Evolutionary conservation across 2,797 vertebrate species (phyloP).

Genomic region (Pristis pectinata): DNA sequence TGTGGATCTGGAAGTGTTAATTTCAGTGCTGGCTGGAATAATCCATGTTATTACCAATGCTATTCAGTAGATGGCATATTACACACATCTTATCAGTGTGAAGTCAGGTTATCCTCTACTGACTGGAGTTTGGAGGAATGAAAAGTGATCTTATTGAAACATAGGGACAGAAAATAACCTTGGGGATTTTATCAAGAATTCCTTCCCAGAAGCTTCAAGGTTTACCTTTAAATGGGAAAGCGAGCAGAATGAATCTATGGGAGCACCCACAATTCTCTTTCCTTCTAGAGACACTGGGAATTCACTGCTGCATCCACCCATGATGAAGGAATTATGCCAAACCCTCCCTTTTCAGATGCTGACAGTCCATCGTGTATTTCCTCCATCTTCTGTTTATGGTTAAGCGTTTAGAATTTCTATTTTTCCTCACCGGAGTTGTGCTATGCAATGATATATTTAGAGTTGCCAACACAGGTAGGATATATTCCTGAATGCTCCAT

Average conservation of each 20-base stretch:
- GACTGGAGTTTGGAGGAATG: too few species aligned
- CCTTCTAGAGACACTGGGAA: neutral
- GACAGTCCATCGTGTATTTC: neutral
- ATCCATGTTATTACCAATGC: neutral
- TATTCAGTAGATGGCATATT: constrained; percentile 10
- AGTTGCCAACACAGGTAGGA: neutral
- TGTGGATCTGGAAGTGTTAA: neutral
- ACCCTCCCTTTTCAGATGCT: neutral
- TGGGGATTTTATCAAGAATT: too few species aligned
- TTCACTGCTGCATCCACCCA: neutral
- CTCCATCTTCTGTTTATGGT: neutral
- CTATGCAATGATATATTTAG: neutral
- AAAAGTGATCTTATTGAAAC: too few species aligned
- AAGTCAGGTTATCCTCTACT: too few species aligned
- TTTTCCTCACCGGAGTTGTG: neutral
- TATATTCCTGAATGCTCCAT: neutral
- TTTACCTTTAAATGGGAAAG: neutral
- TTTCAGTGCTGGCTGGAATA: neutral
- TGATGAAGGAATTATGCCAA: neutral
- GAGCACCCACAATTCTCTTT: neutral
- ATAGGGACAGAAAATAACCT: too few species aligned
- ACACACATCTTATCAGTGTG: neutral
- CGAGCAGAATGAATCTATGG: neutral
- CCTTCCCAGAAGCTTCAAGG: too few species aligned
- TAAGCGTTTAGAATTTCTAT: neutral